Evolutionary conservation across 2,113 vertebrate species (phyloP).

Genomic region (Macquaria ambigua): DNA sequence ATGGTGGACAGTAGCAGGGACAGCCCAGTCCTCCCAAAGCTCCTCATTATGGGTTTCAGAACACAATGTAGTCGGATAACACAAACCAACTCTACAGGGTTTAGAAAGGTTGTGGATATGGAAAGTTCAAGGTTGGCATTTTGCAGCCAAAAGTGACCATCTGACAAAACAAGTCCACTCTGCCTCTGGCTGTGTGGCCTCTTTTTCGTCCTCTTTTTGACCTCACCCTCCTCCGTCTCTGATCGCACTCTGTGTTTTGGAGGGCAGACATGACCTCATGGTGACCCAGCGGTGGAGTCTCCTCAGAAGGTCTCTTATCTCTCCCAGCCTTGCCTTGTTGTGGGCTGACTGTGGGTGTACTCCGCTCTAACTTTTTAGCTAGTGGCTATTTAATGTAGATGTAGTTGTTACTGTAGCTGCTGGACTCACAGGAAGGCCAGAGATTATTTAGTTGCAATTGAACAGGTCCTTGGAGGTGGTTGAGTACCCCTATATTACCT

Average conservation of each 20-base stretch:
- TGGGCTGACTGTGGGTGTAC: not conserved
- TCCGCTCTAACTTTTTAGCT: not conserved
- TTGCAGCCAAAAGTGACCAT: not conserved
- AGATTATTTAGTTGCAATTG: not conserved
- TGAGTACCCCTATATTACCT: not conserved
- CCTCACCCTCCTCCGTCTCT: not conserved
- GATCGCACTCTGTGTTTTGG: conserved; percentile 3
- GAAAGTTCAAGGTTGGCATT: not conserved
- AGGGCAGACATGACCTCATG: not conserved
- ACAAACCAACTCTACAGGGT: not conserved
- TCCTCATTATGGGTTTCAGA: not conserved
- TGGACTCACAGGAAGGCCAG: not conserved
- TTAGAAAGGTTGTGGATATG: not conserved
- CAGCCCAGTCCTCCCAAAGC: not conserved
- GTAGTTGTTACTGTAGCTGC: not conserved
- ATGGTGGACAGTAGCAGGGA: not conserved
- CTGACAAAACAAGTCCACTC: not conserved
- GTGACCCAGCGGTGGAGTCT: not conserved
- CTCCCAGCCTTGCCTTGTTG: not conserved
- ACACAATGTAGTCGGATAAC: not conserved
- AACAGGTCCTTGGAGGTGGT: not conserved
- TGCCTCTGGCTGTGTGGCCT: not conserved
- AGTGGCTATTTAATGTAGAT: not conserved
- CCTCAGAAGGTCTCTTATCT: conserved; percentile 45
- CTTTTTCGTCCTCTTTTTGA: not conserved